Evolutionary conservation across 2,797 vertebrate genomes (phyloP), one percentile per base, ranked within the genome.

Genomic region (Gallinago stenura): DNA sequence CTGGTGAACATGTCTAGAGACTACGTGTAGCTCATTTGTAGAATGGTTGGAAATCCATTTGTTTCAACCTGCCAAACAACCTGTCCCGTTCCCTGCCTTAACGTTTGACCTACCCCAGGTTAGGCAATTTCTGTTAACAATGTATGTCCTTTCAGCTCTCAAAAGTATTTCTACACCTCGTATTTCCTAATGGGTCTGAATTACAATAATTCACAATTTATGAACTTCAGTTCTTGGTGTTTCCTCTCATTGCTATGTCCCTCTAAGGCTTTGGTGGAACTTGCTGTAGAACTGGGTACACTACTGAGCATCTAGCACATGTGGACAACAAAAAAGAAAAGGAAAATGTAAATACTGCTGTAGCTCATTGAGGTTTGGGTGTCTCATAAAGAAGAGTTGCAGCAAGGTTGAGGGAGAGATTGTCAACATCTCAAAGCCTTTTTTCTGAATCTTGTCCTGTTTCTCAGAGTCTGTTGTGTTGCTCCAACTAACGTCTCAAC

Each of bases 261-360:
- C 24, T 78, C 7, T 20, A 53, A 61, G 28, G 15, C 69, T 56
- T 68, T 56, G 19, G 9, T 24, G 51, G 43, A 43, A 17, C 18
- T 46, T 70, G 3, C 12, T 1, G 0, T 24, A 46, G 41, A 8
- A 5, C 51, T 66, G 80, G 24, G 4, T 43, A 7, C 14, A 15
- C 2, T 5, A 33, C 45, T 15, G 43, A 80, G 26, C 7, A 4
- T 1, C 12, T 24, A 26, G 9, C 1, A 0, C 31, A 5, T 4
- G 16, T 53, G 45, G 18, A 51, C 53, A 70, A 21, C 10, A 21
- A 58, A 25, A 75, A 83, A 26, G 7, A 37, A 24, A 57, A 71
- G 7, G 20, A 43, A 80, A 83, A 83, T 3, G 9, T 26, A 37
- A 75, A 48, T 48, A 30, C 5, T 12, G 6, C 8, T 70, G 33